A percentile compares a stretch with the other conserved stretches of the same genome.
Evolutionary conservation across 2,888 invertebrate genomes (phyloP).

Genomic region (Drosophila birchii): DNA sequence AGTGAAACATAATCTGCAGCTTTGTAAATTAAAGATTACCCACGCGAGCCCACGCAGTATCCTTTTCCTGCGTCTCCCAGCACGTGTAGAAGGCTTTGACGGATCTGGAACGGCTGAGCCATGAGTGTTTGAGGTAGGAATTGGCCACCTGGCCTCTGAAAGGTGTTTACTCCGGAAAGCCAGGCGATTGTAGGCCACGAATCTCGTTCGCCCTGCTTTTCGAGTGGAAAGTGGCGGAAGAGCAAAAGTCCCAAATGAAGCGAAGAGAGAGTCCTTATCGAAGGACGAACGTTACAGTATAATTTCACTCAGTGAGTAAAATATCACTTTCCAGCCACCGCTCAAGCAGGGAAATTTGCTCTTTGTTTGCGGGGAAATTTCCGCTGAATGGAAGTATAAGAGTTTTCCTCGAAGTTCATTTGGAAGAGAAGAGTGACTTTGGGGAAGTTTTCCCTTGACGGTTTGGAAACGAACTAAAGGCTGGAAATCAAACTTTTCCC

Average conservation of each 20-base stretch:
- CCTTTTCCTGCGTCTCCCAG: constrained; percentile 1
- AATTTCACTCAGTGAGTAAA: constrained; percentile 18
- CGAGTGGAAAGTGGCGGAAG: constrained; percentile 43
- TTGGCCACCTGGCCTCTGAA: constrained; percentile 18
- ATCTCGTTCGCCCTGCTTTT: constrained; percentile 26
- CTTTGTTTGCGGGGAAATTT: constrained; percentile 39
- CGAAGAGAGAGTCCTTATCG: neutral
- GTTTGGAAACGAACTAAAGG: constrained; percentile 57
- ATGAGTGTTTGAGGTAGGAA: neutral
- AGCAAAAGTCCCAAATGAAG: constrained; percentile 51
- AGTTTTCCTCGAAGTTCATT: constrained; percentile 22
- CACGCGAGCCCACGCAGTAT: constrained; percentile 11
- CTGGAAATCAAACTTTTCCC: constrained; percentile 18
- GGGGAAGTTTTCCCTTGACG: constrained; percentile 27
- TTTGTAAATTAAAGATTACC: constrained; percentile 8
- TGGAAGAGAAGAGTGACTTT: constrained; percentile 22
- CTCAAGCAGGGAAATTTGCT: constrained; percentile 57
- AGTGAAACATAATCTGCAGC: neutral
- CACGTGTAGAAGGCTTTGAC: constrained; percentile 8
- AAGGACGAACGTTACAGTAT: no score
- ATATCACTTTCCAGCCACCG: constrained; percentile 39
- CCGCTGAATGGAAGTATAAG: constrained; percentile 76
- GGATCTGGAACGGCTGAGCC: neutral
- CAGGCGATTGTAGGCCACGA: constrained; percentile 63
- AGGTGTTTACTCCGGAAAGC: constrained; percentile 52